Evolutionary conservation across 2,888 invertebrate genomes (phyloP).

Genomic region (Lumbricus terrestris): DNA sequence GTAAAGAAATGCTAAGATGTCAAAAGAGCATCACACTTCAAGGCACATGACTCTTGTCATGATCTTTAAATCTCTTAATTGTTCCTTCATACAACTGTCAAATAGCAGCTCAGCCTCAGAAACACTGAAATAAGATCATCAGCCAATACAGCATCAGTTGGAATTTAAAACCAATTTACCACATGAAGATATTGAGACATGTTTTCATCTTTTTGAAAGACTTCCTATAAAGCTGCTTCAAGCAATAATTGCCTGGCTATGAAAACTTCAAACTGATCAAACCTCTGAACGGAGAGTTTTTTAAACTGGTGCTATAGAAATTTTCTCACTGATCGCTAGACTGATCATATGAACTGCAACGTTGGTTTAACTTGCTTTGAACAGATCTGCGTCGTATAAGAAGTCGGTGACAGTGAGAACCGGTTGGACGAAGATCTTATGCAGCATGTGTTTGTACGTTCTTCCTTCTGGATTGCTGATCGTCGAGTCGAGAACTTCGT

Average conservation of each 20-base stretch:
- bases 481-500: constrained; percentile 75
- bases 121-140: no score
- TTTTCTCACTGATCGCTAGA: no score
- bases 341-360: background rate
- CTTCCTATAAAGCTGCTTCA: background rate
- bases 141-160: no score
- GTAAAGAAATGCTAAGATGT: background rate
- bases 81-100: no score
- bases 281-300: no score
- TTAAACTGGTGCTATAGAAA: no score
- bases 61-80: no score
- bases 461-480: constrained; percentile 78
- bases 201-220: background rate
- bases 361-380: constrained; percentile 47
- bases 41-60: no score
- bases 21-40: no score
- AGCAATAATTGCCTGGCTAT: background rate
- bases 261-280: background rate
- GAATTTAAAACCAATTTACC: background rate
- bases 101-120: no score
- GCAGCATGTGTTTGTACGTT: constrained; percentile 67
- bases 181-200: background rate
- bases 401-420: constrained; percentile 72
- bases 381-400: constrained; percentile 73
- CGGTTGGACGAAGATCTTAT: constrained; percentile 62